A percentile compares a stretch with the other conserved stretches of the same genome.
phyloP scores from a whole-genome alignment of 1,140 invertebrate species.

The Trichonephila clavipes region DNA sequence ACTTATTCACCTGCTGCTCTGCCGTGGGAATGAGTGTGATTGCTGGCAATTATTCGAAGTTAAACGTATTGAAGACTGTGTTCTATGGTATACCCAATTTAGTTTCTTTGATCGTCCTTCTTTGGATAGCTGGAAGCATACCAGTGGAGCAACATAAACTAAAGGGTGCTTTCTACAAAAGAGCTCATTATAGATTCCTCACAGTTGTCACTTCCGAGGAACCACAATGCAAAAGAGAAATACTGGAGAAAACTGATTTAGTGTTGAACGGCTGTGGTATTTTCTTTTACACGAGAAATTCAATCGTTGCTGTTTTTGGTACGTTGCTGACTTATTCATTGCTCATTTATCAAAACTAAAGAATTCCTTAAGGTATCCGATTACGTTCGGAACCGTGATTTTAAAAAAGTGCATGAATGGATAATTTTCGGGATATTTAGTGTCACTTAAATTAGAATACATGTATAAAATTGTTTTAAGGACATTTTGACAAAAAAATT shows the following conservation, averaged over 20 bases:
- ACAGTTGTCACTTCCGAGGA: neutral
- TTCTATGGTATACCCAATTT: neutral
- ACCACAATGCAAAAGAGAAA: neutral
- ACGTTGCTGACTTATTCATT: neutral
- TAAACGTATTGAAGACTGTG: too few relatives aligned
- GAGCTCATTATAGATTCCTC: neutral
- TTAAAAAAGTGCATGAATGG: too few relatives aligned
- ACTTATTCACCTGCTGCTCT: neutral
- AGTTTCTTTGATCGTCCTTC: neutral
- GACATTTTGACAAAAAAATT: too few relatives aligned
- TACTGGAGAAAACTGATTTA: neutral
- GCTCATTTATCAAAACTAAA: neutral
- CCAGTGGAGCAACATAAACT: neutral
- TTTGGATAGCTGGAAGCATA: neutral
- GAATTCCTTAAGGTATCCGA: too few relatives aligned
- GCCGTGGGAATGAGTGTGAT: neutral
- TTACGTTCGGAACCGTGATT: too few relatives aligned
- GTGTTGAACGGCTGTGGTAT: neutral
- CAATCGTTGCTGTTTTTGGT: neutral
- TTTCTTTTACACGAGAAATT: neutral
- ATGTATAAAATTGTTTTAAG: too few relatives aligned
- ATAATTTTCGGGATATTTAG: too few relatives aligned
- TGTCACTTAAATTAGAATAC: too few relatives aligned
- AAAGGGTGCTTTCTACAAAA: neutral
- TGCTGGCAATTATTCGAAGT: too few relatives aligned